Conservation (phyloP, 2,113 vertebrate species). For the rabbit (Oryctolagus cuniculus) region DNA sequence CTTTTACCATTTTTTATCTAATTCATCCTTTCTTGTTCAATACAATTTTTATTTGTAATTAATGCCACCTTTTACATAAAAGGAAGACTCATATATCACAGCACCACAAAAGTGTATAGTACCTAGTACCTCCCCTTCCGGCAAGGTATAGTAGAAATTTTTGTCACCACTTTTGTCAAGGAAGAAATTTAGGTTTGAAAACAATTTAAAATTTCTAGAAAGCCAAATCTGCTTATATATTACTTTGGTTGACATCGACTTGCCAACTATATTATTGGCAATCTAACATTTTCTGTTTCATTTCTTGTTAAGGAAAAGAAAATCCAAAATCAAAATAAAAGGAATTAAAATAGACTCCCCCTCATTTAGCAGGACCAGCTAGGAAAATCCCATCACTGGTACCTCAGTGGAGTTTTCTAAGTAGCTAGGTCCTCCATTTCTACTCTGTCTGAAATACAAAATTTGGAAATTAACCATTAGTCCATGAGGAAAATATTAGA, state of each 20-base stretch:
- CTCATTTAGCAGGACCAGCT: background rate
- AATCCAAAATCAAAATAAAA: slow-evolving; percentile 10
- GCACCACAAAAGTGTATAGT: background rate
- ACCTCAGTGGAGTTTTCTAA: background rate
- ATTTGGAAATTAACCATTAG: background rate
- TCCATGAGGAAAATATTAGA: background rate
- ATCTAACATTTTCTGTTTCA: background rate
- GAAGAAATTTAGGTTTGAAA: background rate
- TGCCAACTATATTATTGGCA: background rate
- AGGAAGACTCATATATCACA: background rate
- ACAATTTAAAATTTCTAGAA: background rate
- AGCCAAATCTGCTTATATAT: background rate
- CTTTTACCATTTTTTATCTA: background rate
- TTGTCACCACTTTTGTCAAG: slow-evolving; percentile 16
- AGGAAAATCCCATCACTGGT: background rate
- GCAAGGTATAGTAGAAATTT: background rate
- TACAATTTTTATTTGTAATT: slow-evolving; percentile 39
- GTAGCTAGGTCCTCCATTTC: background rate
- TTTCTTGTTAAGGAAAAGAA: background rate
- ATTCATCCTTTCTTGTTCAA: background rate
- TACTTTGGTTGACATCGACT: background rate
- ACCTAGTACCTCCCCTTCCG: background rate
- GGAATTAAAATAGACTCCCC: background rate
- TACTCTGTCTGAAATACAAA: background rate
- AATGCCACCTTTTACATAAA: background rate